Evolutionary conservation across 2,888 invertebrate species (phyloP).

Genomic region (Didymodactylos carnosus): DNA sequence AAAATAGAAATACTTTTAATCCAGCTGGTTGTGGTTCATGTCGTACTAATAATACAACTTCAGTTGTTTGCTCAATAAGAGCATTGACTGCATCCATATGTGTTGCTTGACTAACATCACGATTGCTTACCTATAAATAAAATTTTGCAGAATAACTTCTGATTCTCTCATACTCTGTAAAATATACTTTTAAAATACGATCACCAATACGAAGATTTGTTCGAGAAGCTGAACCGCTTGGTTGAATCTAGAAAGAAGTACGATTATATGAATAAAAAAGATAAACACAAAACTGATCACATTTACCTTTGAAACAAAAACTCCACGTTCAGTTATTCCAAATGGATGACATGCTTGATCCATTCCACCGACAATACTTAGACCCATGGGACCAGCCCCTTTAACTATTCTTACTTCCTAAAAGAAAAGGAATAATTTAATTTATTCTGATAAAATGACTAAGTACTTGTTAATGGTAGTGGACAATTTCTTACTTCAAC

Average conservation of each 20-base stretch:
- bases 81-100: conserved; percentile 84
- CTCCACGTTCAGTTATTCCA: conserved; percentile 65
- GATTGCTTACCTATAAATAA: no score
- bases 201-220: conserved; percentile 82
- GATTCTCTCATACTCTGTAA: no score
- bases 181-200: conserved; percentile 60
- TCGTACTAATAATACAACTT: conserved; percentile 57
- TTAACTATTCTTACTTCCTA: conserved; percentile 10
- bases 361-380: conserved; percentile 92
- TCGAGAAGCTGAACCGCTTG: conserved; percentile 71
- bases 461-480: no score
- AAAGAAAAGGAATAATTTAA: neutral
- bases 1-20: conserved; percentile 38
- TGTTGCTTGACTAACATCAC: conserved; percentile 60
- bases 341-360: conserved; percentile 98
- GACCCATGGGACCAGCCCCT: conserved; percentile 41
- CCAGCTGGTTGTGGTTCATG: conserved; percentile 83
- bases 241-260: conserved; percentile 45
- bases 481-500: no score
- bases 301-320: conserved; percentile 56
- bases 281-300: no score
- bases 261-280: neutral
- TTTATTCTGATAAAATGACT: no score
- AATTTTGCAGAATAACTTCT: no score
- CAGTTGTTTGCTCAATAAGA: conserved; percentile 45